These are phyloP conservation scores for Pangasianodon hypophthalmus DNA, from an alignment of 2,113 vertebrate species.

Conservation along the genomic window DNA sequence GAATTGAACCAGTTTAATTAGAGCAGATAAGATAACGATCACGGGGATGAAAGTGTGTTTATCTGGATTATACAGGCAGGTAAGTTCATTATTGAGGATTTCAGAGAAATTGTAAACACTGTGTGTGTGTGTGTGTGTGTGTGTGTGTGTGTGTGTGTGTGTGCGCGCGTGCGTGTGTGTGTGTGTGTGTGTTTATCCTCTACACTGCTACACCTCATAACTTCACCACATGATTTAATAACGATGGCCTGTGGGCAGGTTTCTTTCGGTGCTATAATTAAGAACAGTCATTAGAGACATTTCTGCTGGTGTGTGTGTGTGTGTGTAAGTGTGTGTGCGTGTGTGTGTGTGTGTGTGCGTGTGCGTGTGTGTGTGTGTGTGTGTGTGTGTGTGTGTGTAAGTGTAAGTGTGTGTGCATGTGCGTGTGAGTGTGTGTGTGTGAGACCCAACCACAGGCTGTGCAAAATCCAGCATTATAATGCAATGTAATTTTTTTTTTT, in stretches of 20 bases:
- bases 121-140: background rate
- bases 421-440: background rate
- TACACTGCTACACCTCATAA: background rate
- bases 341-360: background rate
- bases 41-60: background rate
- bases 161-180: background rate
- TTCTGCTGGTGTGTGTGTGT: background rate
- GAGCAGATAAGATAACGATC: background rate
- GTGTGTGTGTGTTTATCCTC: background rate
- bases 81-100: background rate
- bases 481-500: background rate
- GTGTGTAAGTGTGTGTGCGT: background rate
- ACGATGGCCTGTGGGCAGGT: background rate
- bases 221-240: constrained; percentile 1
- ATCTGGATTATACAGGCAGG: background rate
- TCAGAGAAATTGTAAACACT: background rate
- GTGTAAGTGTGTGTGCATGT: background rate
- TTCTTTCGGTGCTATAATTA: background rate
- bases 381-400: background rate
- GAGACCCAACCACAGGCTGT: background rate
- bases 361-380: background rate
- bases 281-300: background rate
- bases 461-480: background rate
- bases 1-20: background rate
- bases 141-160: constrained; percentile 3